These are phyloP conservation scores for Zaprionus ornatus DNA, from an alignment of 1,140 invertebrate genomes.

Conservation along the genomic window DNA sequence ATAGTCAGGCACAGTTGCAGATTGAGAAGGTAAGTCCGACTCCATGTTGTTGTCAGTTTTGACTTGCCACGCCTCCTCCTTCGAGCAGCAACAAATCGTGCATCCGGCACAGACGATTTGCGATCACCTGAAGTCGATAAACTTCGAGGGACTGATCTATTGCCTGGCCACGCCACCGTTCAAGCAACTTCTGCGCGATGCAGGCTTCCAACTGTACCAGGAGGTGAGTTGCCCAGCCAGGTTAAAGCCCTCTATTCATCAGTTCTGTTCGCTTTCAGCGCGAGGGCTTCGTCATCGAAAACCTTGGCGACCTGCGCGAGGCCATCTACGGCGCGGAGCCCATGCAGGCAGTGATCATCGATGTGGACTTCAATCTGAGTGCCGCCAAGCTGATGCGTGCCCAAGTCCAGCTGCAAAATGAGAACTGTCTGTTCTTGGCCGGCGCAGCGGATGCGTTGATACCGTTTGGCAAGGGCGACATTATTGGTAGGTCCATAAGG, in stretches of 20 bases:
- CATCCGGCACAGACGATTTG: constrained; percentile 83
- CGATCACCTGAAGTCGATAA: constrained; percentile 84
- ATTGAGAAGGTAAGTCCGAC: constrained; percentile 32
- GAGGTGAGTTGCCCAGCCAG: constrained; percentile 77
- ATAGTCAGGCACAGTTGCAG: constrained; percentile 22
- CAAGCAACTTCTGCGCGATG: constrained; percentile 66
- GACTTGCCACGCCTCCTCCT: neutral
- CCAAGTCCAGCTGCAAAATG: constrained; percentile 83
- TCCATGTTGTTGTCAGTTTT: neutral
- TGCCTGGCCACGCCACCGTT: constrained; percentile 75
- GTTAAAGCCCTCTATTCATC: too few species aligned
- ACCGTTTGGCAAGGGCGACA: constrained; percentile 78
- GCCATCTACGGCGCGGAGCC: constrained; percentile 81
- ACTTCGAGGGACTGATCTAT: constrained; percentile 84
- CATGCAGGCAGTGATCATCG: constrained; percentile 85
- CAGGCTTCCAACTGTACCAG: constrained; percentile 83
- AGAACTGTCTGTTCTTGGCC: constrained; percentile 84
- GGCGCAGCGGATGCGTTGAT: constrained; percentile 85
- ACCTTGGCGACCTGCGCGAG: constrained; percentile 73
- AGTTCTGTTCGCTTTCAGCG: constrained; percentile 60
- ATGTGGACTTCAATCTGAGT: constrained; percentile 85
- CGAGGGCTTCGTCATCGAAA: constrained; percentile 63
- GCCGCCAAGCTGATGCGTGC: constrained; percentile 84
- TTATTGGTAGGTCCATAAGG: constrained; percentile 47
- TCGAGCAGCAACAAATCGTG: constrained; percentile 72